Evolutionary conservation across 2,797 vertebrate species (phyloP), one percentile per base, ranked within the genome.

Genomic region (Notoglanidium macrostoma): DNA sequence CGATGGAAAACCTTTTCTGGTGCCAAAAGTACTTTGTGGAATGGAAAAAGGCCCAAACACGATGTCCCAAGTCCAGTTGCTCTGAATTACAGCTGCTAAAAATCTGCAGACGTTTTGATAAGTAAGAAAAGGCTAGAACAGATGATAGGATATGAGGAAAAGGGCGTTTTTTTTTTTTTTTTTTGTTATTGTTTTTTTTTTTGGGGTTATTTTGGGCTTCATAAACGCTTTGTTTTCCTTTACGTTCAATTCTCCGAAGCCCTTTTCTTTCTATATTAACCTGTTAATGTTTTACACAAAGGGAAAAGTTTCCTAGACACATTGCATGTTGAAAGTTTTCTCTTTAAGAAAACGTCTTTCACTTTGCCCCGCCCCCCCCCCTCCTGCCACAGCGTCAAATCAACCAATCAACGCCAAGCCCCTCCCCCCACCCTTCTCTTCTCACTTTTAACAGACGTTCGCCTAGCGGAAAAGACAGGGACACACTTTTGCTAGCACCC

Each of bases 301-400:
- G 94, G 90, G 87, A 90, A 87, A 88, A 88, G 26, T 59, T 67
- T 84, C 63, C 91, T 73, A 90, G 83, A 83, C 89, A 83, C 88
- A 57, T 81, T 90, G 87, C 87, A 86, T 88, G 90, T 67, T 82
- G 67, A 68, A 73, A 85, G 74, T 87, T 57, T 76, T 92, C 91
- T 91, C 91, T 92, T 83, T 93, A 94, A 95, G 93, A 92, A 93
- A 94, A 88, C 92, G 70, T 91, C 91, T 93, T 90, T 93, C 93
- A 94, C 93, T 91, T 92, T 90, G 91, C 90, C 92, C 92, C 85
- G 70, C 55, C 86, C 54, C 85, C 86, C 54, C 85, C 86, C 55
- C 72, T 85, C 73, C 87, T 87, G 86, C 85, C 77, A 89, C 89
- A 84, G 86, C 89, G 78, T 90, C 87, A 88, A 83, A 89, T 87